These are phyloP conservation scores for Seira sanloemensis DNA, from an alignment of 2,888 invertebrate genomes.

Conservation along the genomic window DNA sequence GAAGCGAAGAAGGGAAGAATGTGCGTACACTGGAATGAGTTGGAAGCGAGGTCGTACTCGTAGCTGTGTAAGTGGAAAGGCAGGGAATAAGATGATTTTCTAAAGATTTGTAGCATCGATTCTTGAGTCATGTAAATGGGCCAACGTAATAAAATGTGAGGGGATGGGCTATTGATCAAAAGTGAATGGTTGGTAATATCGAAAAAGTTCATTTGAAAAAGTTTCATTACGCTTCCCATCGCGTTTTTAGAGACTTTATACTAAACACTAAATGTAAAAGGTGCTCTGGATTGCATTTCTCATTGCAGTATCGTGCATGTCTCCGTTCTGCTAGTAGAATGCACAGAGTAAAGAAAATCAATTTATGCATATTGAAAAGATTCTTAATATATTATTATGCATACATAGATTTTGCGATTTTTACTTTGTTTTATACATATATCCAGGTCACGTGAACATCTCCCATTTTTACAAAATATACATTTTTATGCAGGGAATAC, in stretches of 20 bases:
- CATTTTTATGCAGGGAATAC: too few species aligned
- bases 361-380: too few species aligned
- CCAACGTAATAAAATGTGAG: constrained; percentile 66
- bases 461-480: too few species aligned
- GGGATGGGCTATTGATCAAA: constrained; percentile 63
- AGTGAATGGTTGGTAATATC: too few species aligned
- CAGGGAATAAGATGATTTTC: constrained; percentile 41
- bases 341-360: not conserved
- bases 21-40: not conserved
- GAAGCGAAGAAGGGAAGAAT: not conserved
- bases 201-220: constrained; percentile 43
- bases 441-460: too few species aligned
- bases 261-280: too few species aligned
- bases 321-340: not conserved
- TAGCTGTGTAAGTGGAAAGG: too few species aligned
- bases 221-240: constrained; percentile 37
- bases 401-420: too few species aligned
- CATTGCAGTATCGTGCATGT: not conserved
- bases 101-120: constrained; percentile 70
- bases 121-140: constrained; percentile 69
- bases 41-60: not conserved
- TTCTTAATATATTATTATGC: too few species aligned
- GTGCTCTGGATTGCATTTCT: too few species aligned
- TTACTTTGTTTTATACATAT: too few species aligned
- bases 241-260: too few species aligned